Conservation (phyloP, 1,140 invertebrate genomes). For the Drosophila nebulosa region DNA sequence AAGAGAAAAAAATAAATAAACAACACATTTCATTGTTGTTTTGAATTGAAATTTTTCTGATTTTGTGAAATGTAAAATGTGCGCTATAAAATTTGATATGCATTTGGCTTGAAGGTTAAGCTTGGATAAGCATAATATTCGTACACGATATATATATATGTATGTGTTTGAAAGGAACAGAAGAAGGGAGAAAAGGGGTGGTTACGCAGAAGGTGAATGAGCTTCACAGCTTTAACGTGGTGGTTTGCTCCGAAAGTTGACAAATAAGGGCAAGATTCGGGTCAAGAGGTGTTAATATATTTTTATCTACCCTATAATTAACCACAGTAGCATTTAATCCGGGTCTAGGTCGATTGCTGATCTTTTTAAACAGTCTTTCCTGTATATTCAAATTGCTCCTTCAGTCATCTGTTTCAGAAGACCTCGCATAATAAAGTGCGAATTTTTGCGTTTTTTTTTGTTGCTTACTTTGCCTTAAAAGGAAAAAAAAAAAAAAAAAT, state of each 20-base stretch:
- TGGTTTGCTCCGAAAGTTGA: no score
- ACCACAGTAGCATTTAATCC: no score
- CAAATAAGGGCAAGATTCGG: no score
- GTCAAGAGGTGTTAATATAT: no score
- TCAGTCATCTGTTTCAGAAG: no score
- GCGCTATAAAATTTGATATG: constrained; percentile 31
- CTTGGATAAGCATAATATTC: constrained; percentile 29
- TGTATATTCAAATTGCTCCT: no score
- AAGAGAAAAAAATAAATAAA: neutral
- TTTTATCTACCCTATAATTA: no score
- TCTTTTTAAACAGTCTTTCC: no score
- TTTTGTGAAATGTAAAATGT: constrained; percentile 29
- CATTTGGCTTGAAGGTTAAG: constrained; percentile 54
- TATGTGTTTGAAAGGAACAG: neutral
- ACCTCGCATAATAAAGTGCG: neutral
- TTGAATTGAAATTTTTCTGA: constrained; percentile 45
- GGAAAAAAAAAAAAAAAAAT: neutral
- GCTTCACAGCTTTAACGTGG: neutral
- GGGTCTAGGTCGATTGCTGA: no score
- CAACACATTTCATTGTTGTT: constrained; percentile 13
- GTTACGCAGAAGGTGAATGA: neutral
- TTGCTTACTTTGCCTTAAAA: constrained; percentile 8
- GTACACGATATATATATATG: neutral
- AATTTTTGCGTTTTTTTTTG: constrained; percentile 5
- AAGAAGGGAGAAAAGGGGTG: neutral